Conservation (phyloP, 2,113 vertebrate genomes). For the Prunella fulvescens region DNA sequence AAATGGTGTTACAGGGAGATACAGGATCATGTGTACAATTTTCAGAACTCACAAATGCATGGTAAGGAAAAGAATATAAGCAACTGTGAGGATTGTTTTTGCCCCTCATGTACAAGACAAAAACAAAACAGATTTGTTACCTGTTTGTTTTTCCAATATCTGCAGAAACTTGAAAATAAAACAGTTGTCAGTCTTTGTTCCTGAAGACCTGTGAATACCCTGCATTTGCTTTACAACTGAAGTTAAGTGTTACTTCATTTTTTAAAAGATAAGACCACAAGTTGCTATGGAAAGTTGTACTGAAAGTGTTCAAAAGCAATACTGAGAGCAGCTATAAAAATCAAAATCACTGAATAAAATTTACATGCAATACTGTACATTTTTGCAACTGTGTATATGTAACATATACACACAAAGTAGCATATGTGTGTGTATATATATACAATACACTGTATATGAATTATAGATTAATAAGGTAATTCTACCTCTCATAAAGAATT, state of each 20-base stretch:
- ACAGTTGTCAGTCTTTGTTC: neutral
- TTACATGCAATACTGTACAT: slow-evolving; percentile 60
- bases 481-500: slow-evolving; percentile 70
- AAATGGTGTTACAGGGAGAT: neutral
- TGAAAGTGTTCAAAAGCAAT: slow-evolving; percentile 53
- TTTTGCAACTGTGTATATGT: slow-evolving; percentile 48
- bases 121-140: neutral
- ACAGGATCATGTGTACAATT: neutral
- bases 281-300: neutral
- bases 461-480: slow-evolving; percentile 67
- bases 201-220: neutral
- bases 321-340: slow-evolving; percentile 62
- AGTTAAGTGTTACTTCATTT: neutral
- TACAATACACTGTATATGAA: slow-evolving; percentile 65
- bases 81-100: neutral
- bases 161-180: slow-evolving; percentile 8
- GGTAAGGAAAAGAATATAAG: neutral
- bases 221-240: neutral
- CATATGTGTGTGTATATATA: slow-evolving; percentile 59
- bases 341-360: slow-evolving; percentile 61
- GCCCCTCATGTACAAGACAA: neutral
- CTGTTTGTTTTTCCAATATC: neutral
- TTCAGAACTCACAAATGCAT: neutral
- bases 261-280: neutral
- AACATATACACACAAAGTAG: slow-evolving; percentile 63